Evolutionary conservation across 2,797 vertebrate species (phyloP), one percentile per base, ranked within the genome.

Genomic region (Garrulus glandarius): DNA sequence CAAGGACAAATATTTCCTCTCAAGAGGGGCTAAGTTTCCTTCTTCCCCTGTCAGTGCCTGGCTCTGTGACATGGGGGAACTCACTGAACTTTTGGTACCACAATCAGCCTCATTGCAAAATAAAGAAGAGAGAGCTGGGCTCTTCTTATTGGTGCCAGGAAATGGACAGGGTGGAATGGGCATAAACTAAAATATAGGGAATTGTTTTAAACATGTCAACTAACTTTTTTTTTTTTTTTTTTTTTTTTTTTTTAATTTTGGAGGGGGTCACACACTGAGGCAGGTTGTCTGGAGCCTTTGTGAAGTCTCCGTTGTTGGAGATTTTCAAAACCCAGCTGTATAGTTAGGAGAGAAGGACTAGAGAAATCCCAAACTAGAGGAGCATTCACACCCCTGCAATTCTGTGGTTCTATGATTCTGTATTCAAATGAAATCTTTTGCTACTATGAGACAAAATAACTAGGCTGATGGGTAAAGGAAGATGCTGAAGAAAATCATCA

Each of bases 231-330:
- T 67, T 44, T 69, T 20, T 14, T 15, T 65, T 5, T 50, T 43
- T 49, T 44, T 60, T 13, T 37, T 37, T 50, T 43, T 49, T 44
- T 60, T 13, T 37, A 12, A 13, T 15, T 30, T 6, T 70, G 13
- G 67, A 14, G 1, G 1, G 41, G 6, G 8, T 70, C 1, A 5
- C 41, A 70, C 8, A 24, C 22, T 6, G 3, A 10, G 4, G 7
- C 8, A 68, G 20, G 21, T 52, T 43, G 9, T n/a, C 18, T 9
- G 11, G 13, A 70, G 32, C 24, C 18, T 68, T 47, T 53, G 30
- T 68, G 46, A 81, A 60, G 7, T 82, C 52, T 63, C 34, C 34
- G 6, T 17, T 78, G 26, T 4, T 64, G 21, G 22, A 78, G 11
- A 68, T 60, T 60, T 86, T 89, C 34, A 71, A 71, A 93, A 75